phyloP scores from a whole-genome alignment of 2,797 vertebrate species.

The Pelochelys cantorii region DNA sequence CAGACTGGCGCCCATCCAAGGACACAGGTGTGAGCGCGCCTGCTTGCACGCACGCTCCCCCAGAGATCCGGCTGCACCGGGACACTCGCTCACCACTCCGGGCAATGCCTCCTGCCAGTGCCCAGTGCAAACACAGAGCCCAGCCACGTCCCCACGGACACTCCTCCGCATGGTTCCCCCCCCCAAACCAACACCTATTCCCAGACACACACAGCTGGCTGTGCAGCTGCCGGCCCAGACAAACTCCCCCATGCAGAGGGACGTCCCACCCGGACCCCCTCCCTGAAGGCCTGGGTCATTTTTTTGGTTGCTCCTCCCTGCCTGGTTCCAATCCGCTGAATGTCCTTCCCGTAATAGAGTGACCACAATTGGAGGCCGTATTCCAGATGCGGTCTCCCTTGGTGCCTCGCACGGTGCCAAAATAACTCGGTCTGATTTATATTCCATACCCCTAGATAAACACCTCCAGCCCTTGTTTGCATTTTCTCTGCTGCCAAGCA shows the following conservation, averaged over 20 bases:
- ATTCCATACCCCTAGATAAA: conserved; percentile 64
- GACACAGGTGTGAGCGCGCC: not conserved
- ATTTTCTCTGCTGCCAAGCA: conserved; percentile 41
- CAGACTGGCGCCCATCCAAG: no score
- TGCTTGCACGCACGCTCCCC: not conserved
- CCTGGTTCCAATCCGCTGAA: conserved; percentile 13
- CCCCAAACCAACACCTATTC: not conserved
- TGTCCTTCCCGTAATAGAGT: conserved; percentile 58
- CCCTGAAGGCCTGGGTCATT: not conserved
- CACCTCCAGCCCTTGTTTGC: conserved; percentile 45
- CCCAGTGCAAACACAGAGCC: not conserved
- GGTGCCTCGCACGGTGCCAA: conserved; percentile 18
- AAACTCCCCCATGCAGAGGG: not conserved
- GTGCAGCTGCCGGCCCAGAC: not conserved
- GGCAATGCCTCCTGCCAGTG: no score
- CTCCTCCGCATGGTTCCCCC: not conserved
- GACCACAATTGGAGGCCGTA: conserved; percentile 30
- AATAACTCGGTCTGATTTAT: conserved; percentile 29
- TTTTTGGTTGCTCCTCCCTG: not conserved
- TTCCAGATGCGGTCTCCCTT: conserved; percentile 52
- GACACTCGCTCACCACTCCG: not conserved
- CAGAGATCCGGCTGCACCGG: no score
- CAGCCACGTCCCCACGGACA: not conserved
- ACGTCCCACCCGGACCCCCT: not conserved
- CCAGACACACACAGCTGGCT: not conserved